Conservation (phyloP, 2,113 vertebrate genomes). For the Progne subis region DNA sequence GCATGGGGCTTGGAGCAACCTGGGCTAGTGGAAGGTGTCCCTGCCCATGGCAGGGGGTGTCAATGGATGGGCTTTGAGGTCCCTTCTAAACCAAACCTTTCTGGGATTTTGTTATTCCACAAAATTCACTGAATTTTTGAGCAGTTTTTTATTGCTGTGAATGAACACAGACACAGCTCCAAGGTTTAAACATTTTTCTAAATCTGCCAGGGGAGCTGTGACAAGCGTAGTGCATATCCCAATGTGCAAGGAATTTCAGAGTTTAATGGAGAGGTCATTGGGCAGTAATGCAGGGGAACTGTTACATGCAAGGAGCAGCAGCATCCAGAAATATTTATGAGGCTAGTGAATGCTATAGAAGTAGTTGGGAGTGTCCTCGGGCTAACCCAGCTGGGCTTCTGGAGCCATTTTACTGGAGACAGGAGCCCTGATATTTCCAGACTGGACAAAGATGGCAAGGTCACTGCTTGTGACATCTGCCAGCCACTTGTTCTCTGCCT, state of each 20-base stretch:
- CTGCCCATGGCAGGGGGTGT: accelerated
- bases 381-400: not conserved
- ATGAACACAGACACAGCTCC: not conserved
- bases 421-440: not conserved
- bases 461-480: not conserved
- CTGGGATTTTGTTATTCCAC: not conserved
- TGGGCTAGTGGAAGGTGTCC: accelerated
- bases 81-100: too few relatives aligned
- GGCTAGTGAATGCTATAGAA: not conserved
- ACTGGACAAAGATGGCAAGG: not conserved
- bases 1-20: accelerated
- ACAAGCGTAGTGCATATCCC: not conserved
- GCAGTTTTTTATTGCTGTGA: not conserved
- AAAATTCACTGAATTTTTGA: not conserved
- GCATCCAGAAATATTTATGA: not conserved
- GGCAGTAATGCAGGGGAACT: not conserved
- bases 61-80: not conserved
- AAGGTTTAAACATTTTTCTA: not conserved
- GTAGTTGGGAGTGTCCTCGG: not conserved
- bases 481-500: not conserved
- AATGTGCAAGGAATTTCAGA: not conserved
- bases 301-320: not conserved
- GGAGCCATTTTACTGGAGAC: not conserved
- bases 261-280: not conserved
- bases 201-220: not conserved